Evolutionary conservation across 2,113 vertebrate species (phyloP), one percentile per base, ranked within the genome.

Genomic region (Apodemus speciosus): DNA sequence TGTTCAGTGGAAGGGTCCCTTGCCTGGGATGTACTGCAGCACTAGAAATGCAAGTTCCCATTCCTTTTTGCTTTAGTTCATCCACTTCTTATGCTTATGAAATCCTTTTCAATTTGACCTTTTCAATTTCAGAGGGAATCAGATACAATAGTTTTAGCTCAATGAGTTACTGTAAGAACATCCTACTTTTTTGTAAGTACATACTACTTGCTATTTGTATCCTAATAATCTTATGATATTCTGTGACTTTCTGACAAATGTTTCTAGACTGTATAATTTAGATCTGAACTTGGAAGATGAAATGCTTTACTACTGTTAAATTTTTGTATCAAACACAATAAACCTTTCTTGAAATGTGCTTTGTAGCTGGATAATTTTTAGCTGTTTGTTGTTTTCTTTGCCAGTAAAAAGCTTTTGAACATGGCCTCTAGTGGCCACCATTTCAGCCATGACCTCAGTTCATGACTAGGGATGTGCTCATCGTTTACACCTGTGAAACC

Each of bases 251-350:
- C 88, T 95, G 1, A 0, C 62, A 90, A 93, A 35, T 86, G n/a
- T 94, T 89, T 91, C 66, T 89, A 92, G 68, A 27, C 25, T 89
- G 32, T 72, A 88, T 40, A 92, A 46, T 77, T 32, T 95, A 96
- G 72, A 88, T 87, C 35, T 93, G 46, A 38, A 5, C 3, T 94
- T 92, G 46, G 30, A 91, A 80, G 40, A 88, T 95, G 73, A 92
- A 94, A 92, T 86, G 56, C 93, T 97, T 97, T 83, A 0, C 83
- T 89, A 88, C 92, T 96, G 64, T 96, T 97, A 64, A 94, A 56
- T 60, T 76, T 68, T 76, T 97, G 85, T 96, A 93, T 71, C 49
- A 95, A 93, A 84, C 83, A 96, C 92, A 98, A 97, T 97, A 97
- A 98, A 98, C 18, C 66, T 92, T 86, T 92, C 85, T 79, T 87